Evolutionary conservation across 2,113 vertebrate genomes (phyloP), one percentile per base, ranked within the genome.

Genomic region (Pelvicachromis taeniatus): DNA sequence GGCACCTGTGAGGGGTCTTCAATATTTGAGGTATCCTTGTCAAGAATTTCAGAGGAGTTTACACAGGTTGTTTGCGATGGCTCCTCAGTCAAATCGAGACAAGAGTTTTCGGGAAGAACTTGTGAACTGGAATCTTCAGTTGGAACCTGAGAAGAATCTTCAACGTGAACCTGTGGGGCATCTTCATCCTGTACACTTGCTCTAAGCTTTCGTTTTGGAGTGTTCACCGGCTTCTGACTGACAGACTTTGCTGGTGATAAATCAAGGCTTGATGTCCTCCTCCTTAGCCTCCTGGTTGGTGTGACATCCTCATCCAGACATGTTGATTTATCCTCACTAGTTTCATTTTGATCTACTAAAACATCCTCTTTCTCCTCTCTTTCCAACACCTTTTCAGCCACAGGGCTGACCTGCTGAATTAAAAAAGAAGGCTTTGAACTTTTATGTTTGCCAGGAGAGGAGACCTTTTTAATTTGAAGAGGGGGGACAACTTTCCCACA

Each of bases 391-490:
- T 90, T 91, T 81, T 93, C 95, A 82, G 88, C 23, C 48, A 86
- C 82, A 4, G 91, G 91, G 80, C 91, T 90, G 17, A 95, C 89
- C 77, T 95, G 88, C 50, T 95, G 95, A 87, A 96, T 94, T 80
- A 95, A 92, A 90, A 96, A 95, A 19, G 96, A 96, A 10, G 95
- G 95, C 82, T 95, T 96, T 77, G 94, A 93, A 82, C 92, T 95
- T 88, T 93, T 95, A 55, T 85, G 91, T 89, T 95, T 96, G 31
- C 95, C 93, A 13, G 96, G 96, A 78, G 96, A 96, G 21, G 95
- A 95, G 12, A 96, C 93, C 78, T 96, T 94, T 89, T 96, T 96
- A 38, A 96, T 96, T 84, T 96, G 95, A 84, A 96, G 93, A n/a
- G 95, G 95, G 35, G 95, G 95, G n/a, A 95, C 87, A 91, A 96